phyloP scores from a whole-genome alignment of 2,888 invertebrate species.

The Pollenia angustigena region DNA sequence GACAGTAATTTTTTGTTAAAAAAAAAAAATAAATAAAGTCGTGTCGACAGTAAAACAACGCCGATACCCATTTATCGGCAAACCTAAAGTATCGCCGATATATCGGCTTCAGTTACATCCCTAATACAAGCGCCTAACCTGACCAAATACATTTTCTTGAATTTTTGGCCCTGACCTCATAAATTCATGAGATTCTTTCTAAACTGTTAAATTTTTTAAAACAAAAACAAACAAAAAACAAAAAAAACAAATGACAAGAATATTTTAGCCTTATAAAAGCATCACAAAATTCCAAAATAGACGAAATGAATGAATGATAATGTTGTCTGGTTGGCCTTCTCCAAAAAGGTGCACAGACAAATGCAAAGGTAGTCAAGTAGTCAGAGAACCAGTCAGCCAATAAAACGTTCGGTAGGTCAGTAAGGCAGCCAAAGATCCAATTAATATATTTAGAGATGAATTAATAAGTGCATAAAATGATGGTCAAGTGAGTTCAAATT shows the following conservation, averaged over 20 bases:
- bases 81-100: too few species aligned
- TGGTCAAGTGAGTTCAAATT: conserved; percentile 29
- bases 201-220: conserved; percentile 1
- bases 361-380: conserved; percentile 29
- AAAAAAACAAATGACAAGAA: conserved; percentile 12
- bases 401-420: not conserved
- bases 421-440: conserved; percentile 6
- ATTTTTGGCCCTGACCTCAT: conserved; percentile 44
- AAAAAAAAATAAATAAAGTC: too few species aligned
- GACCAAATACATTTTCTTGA: not conserved
- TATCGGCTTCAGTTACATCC: too few species aligned
- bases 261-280: conserved; percentile 31
- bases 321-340: conserved; percentile 68
- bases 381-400: not conserved
- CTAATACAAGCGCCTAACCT: not conserved
- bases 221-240: not conserved
- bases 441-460: not conserved
- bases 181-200: conserved; percentile 9
- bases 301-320: conserved; percentile 40
- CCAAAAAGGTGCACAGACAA: conserved; percentile 47
- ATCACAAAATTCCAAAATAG: conserved; percentile 3
- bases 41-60: too few species aligned
- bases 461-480: conserved; percentile 66
- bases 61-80: too few species aligned
- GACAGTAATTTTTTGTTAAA: too few species aligned